Evolutionary conservation across 2,797 vertebrate species (phyloP).

Genomic region (Anableps anableps): DNA sequence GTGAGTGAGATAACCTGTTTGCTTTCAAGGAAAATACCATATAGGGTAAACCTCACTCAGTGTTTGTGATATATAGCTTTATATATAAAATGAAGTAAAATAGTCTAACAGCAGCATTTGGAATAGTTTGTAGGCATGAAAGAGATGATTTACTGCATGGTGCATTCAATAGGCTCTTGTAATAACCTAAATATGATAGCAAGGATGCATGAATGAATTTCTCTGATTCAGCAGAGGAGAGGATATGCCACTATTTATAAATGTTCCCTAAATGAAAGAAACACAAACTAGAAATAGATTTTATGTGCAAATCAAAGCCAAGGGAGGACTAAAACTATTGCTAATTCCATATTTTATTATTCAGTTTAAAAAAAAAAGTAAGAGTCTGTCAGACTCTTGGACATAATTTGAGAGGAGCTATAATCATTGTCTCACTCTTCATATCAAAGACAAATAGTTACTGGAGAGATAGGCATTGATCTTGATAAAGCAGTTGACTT

Average conservation of each 20-base stretch:
- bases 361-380: not conserved
- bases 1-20: slow-evolving; percentile 77
- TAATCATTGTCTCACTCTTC: not conserved
- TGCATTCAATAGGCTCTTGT: not conserved
- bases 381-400: too few relatives aligned
- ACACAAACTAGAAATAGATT: not conserved
- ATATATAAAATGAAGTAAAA: slow-evolving; percentile 19
- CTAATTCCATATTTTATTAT: not conserved
- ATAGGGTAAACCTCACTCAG: slow-evolving; percentile 7
- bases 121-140: not conserved
- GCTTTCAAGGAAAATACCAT: slow-evolving; percentile 6
- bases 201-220: not conserved
- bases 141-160: not conserved
- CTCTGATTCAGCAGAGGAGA: not conserved
- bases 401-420: not conserved
- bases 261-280: not conserved
- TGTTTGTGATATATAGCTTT: slow-evolving; percentile 6
- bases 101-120: not conserved
- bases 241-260: not conserved
- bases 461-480: not conserved
- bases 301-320: not conserved
- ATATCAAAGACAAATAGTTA: not conserved
- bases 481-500: not conserved
- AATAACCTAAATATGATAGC: not conserved
- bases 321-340: not conserved